Evolutionary conservation across 2,888 invertebrate genomes (phyloP).

Genomic region (Folsomia manolachei): DNA sequence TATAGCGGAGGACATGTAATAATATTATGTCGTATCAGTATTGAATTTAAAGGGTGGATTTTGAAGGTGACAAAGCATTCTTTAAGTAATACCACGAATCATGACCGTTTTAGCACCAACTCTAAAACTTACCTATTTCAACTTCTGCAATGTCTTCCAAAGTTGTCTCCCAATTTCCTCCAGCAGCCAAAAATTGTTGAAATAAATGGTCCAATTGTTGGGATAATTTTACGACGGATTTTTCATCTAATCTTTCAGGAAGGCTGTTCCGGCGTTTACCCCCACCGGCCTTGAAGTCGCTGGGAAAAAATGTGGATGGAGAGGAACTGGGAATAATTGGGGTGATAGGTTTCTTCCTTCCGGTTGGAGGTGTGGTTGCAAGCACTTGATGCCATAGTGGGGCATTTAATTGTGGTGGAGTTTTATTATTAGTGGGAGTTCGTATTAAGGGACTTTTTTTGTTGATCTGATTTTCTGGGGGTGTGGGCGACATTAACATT

Average conservation of each 20-base stretch:
- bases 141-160: background rate
- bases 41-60: too few species aligned
- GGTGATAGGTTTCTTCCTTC: background rate
- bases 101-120: too few species aligned
- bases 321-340: background rate
- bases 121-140: background rate
- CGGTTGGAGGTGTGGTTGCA: background rate
- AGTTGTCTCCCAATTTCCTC: background rate
- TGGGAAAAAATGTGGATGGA: background rate
- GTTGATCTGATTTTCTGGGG: background rate
- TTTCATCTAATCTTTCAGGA: background rate
- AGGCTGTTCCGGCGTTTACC: background rate
- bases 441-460: too few species aligned
- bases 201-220: conserved; percentile 1
- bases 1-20: too few species aligned
- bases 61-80: background rate
- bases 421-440: background rate
- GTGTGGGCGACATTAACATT: background rate
- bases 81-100: too few species aligned
- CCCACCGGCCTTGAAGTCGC: background rate
- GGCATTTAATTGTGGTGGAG: background rate
- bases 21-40: too few species aligned
- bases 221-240: background rate
- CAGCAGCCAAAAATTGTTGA: background rate
- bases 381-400: background rate